phyloP scores from a whole-genome alignment of 1,140 invertebrate genomes.

The Physella acuta region DNA sequence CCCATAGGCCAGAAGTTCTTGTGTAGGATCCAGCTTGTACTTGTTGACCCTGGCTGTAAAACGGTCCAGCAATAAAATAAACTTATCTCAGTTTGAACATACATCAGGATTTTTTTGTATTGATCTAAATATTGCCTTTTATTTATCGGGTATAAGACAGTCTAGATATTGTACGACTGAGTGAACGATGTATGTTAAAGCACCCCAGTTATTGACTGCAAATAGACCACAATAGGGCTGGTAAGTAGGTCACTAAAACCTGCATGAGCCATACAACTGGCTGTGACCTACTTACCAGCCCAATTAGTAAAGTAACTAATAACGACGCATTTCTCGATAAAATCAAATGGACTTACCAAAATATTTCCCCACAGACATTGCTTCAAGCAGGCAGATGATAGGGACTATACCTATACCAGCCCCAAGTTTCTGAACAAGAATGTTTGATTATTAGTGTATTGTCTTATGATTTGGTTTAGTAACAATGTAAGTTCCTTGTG shows the following conservation, averaged over 20 bases:
- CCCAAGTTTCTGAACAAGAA: slow-evolving; percentile 55
- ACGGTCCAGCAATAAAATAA: too few species aligned
- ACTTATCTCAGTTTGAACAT: too few species aligned
- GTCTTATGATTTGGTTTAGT: too few species aligned
- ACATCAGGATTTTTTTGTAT: not conserved
- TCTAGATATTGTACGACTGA: too few species aligned
- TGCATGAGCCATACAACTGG: too few species aligned
- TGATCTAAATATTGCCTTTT: not conserved
- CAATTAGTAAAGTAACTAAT: not conserved
- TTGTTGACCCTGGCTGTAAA: slow-evolving; percentile 54
- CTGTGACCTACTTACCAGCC: not conserved
- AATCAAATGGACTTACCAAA: slow-evolving; percentile 48
- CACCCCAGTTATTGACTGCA: too few species aligned
- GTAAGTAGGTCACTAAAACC: not conserved
- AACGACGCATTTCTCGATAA: not conserved
- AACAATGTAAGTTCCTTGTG: too few species aligned
- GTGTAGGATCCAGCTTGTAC: slow-evolving; percentile 55
- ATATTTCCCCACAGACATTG: slow-evolving; percentile 58
- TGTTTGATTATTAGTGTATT: too few species aligned
- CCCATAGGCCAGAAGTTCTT: slow-evolving; percentile 57
- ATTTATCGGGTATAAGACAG: not conserved
- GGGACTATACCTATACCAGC: slow-evolving; percentile 54
- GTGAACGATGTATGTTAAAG: too few species aligned
- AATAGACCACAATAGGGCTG: too few species aligned
- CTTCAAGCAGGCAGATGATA: slow-evolving; percentile 52